Base-by-base conservation (phyloP, 92 coral and sea anemone species). In the Hydrozoanthus gracilis region DNA sequence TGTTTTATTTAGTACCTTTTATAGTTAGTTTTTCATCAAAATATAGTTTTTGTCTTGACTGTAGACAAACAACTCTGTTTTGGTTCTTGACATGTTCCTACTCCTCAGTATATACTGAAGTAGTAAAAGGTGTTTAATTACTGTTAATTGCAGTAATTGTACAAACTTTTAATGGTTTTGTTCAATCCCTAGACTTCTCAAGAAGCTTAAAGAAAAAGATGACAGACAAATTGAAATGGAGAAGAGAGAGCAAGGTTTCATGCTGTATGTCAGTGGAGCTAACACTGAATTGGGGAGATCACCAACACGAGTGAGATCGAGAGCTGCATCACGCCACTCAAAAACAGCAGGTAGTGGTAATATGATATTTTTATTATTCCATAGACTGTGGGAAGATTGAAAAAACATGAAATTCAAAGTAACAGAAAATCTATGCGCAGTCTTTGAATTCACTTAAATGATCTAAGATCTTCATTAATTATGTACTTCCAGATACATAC, bases 231-330 rank as follows among this genome's bases (percentile, higher is more conserved):
- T 96, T 82, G 97, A 90, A 72, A 71, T 95, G 80, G 99, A 96
- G 90, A 96, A 93, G 46, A 93, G 92, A 80, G 99, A 96, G 50
- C 99, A 96, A 86, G 99, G 99, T 4, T 96, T 96, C 82, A 94
- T 98, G 17, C 46, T 96, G 65, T 96, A 96, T 83, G 96, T 96
- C 47, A 96, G 95, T 89, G 99, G 99, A 71, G 99, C 99, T 10
- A 96, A 96, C 87, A 90, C 87, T 49, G 95, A 91, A n/a, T 48
- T 95, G 54, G 89, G 90, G 62, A 61, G 79, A 48, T 82, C 77
- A 16, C 89, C 92, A 62, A 77, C 91, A 56, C 87, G 92, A 9
- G 87, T 88, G 61, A 94, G 91, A 86, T 84, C 87, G 9, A 90
- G 92, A 73, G 66, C 91, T 55, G 74, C 93, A 27, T 93, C 98